Base-by-base conservation (phyloP, 2,113 vertebrate species). In the Sisor rabdophorus region DNA sequence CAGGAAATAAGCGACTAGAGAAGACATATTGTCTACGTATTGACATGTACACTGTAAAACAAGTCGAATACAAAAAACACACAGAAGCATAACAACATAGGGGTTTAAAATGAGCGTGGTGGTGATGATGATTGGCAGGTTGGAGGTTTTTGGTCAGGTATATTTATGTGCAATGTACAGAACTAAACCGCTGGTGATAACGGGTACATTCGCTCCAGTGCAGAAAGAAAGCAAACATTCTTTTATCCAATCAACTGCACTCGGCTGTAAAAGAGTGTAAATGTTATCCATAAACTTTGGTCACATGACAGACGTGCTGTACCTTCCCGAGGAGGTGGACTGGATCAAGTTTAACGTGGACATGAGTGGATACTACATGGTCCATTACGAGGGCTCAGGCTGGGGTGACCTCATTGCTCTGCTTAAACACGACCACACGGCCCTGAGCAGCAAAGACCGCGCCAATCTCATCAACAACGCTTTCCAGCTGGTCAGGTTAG, bases 321-420 rank as follows among this genome's bases (percentile, higher is more conserved):
- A 91, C 56, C 80, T 93, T 55, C 86, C 84, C 47, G 85, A 87
- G 69, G 86, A 89, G 0, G 84, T 85, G 30, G 82, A 72, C 48
- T 94, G 92, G 89, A 89, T 93, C 59, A 94, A 94, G 87, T 87
- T 94, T 71, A 94, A 90, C 44, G 84, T 85, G 30, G 88, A 94
- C 78, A 91, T 93, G 88, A 91, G 88, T 16, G 92, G 91, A 30
- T 94, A 93, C 81, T 94, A 93, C 64, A 83, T 93, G 17, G 87
- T 93, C 73, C 91, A 93, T 80, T 93, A 92, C n/a, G 89, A 91
- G 72, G 89, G 88, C 1, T 79, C 68, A 8, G 92, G 91, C 63
- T 93, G 91, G 91, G 88, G 90, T 17, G 72, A 85, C 58, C 83
- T 93, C 22, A 88, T 84, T 67, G 59, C 61, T 60, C 84, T 92